phyloP scores from a whole-genome alignment of 2,888 invertebrate species.

The Geophilus truncorum region DNA sequence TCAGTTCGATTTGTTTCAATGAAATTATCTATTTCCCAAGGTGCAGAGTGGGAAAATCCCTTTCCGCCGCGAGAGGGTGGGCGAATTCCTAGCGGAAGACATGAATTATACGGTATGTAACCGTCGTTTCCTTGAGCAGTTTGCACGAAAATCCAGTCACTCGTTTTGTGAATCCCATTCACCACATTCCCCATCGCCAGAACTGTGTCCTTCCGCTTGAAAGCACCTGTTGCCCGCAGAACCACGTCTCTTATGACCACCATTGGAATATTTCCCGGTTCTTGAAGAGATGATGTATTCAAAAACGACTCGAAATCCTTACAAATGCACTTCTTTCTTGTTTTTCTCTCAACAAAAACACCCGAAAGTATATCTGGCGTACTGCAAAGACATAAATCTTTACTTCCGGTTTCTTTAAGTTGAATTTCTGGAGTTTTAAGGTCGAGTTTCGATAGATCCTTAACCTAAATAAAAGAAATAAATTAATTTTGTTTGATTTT shows the following conservation, averaged over 20 bases:
- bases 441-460: too few species aligned
- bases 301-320: slow-evolving; percentile 60
- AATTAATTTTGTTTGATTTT: background rate
- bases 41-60: background rate
- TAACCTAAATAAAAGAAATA: too few species aligned
- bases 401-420: background rate
- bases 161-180: slow-evolving; percentile 78
- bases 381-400: background rate
- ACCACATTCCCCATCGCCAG: slow-evolving; percentile 79
- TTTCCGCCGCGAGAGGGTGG: slow-evolving; percentile 46
- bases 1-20: slow-evolving; percentile 62
- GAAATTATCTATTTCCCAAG: slow-evolving; percentile 11
- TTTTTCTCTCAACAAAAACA: background rate
- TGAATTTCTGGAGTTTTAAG: background rate
- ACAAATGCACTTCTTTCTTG: background rate
- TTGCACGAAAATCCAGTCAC: slow-evolving; percentile 77
- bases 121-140: slow-evolving; percentile 81
- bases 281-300: slow-evolving; percentile 68
- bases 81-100: slow-evolving; percentile 69
- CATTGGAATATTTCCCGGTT: slow-evolving; percentile 78
- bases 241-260: slow-evolving; percentile 62
- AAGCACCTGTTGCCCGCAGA: slow-evolving; percentile 44
- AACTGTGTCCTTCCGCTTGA: slow-evolving; percentile 61
- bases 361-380: background rate
- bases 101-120: slow-evolving; percentile 69